Conservation (phyloP, 2,888 invertebrate genomes). For the Beris chalybata region DNA sequence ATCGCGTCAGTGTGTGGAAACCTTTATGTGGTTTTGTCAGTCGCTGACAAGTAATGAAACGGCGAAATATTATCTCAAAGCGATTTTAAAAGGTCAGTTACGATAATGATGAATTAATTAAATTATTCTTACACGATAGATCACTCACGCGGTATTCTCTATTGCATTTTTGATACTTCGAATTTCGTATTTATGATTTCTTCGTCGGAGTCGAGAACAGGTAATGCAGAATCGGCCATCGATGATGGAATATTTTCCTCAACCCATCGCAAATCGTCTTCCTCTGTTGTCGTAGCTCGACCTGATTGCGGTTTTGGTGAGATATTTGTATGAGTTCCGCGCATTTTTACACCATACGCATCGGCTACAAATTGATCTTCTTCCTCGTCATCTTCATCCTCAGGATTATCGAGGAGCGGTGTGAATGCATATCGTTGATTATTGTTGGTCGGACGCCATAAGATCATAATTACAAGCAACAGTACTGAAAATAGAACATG, state of each 20-base stretch:
- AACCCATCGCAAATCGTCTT: constrained; percentile 86
- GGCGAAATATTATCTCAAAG: too few relatives aligned
- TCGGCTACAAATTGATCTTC: constrained; percentile 85
- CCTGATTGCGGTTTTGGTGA: constrained; percentile 52
- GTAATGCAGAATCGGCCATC: constrained; percentile 69
- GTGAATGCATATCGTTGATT: constrained; percentile 95
- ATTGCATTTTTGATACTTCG: constrained; percentile 89
- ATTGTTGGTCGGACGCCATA: constrained; percentile 95
- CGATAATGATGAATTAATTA: too few relatives aligned
- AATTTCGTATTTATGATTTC: constrained; percentile 84
- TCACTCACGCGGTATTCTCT: constrained; percentile 33
- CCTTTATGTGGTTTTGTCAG: too few relatives aligned
- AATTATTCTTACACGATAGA: too few relatives aligned
- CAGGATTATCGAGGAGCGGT: constrained; percentile 81
- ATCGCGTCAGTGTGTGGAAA: too few relatives aligned
- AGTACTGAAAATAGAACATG: constrained; percentile 88
- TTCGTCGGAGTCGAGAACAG: constrained; percentile 76
- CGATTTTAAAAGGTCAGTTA: too few relatives aligned
- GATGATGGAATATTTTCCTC: constrained; percentile 89
- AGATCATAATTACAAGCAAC: constrained; percentile 87
- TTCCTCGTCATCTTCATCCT: constrained; percentile 79
- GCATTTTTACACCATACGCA: constrained; percentile 82
- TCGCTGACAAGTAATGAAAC: too few relatives aligned
- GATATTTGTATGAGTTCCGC: constrained; percentile 59
- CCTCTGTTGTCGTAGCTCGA: constrained; percentile 60